phyloP scores from a whole-genome alignment of 2,888 invertebrate species.

The Lasioglossum zephyrum region DNA sequence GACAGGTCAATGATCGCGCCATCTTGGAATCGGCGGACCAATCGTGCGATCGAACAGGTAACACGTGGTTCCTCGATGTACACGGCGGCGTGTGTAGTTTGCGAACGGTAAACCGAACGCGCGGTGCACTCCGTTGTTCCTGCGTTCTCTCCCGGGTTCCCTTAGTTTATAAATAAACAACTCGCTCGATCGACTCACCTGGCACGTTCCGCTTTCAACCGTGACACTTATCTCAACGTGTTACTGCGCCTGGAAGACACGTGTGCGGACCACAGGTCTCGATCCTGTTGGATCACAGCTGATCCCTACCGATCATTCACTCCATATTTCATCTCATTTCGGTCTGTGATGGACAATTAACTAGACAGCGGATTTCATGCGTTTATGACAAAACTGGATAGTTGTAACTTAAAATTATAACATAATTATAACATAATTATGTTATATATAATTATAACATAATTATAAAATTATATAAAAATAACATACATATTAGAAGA shows the following conservation, averaged over 20 bases:
- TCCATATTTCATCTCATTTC: not conserved
- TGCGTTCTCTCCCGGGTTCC: slow-evolving; percentile 58
- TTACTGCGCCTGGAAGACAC: slow-evolving; percentile 47
- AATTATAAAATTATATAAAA: no score
- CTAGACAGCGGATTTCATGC: no score
- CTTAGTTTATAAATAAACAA: slow-evolving; percentile 69
- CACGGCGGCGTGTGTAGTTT: slow-evolving; percentile 50
- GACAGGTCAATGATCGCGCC: slow-evolving; percentile 61
- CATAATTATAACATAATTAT: no score
- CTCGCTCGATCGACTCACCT: slow-evolving; percentile 55
- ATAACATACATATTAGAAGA: no score
- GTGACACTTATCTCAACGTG: slow-evolving; percentile 62
- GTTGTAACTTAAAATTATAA: no score
- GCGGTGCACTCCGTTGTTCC: slow-evolving; percentile 50
- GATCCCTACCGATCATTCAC: not conserved
- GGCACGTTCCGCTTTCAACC: slow-evolving; percentile 64
- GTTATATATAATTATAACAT: no score
- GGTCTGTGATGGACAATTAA: not conserved
- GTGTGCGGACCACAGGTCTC: slow-evolving; percentile 28
- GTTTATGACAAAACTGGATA: no score
- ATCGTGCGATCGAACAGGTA: slow-evolving; percentile 54
- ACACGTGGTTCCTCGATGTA: slow-evolving; percentile 50
- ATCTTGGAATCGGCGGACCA: slow-evolving; percentile 62
- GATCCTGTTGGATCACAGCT: not conserved
- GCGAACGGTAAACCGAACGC: slow-evolving; percentile 65